Conservation (phyloP, 2,797 vertebrate species). For the Sphenopsis melanotis region DNA sequence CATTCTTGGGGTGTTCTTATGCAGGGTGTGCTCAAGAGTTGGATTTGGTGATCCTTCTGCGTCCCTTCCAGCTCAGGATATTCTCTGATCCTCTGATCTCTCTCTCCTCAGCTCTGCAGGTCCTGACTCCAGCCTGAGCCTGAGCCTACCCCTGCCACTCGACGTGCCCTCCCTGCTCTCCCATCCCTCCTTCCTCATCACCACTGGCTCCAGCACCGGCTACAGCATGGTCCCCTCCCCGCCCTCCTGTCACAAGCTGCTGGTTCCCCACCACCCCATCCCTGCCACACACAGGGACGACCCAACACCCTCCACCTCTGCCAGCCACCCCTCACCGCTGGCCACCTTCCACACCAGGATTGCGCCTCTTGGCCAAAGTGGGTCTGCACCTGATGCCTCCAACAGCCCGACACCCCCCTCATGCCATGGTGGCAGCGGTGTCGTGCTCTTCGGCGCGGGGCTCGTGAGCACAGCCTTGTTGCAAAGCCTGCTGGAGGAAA, state of each 20-base stretch:
- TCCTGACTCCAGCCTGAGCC: neutral
- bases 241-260: neutral
- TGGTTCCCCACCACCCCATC: neutral
- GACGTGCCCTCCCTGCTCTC: conserved; percentile 14
- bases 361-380: neutral
- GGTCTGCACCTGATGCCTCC: neutral
- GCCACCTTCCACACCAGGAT: neutral
- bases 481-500: conserved; percentile 32
- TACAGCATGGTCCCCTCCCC: neutral
- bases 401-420: neutral
- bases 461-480: conserved; percentile 2
- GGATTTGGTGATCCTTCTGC: neutral
- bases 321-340: neutral
- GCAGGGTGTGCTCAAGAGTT: neutral
- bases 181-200: conserved; percentile 14
- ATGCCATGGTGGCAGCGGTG: fast-evolving
- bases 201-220: neutral
- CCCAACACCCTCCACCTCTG: neutral
- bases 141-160: conserved; percentile 11
- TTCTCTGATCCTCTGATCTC: neutral
- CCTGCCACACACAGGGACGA: neutral
- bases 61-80: neutral
- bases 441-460: neutral
- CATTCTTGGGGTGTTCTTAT: neutral
- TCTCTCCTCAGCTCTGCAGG: conserved; percentile 23